Evolutionary conservation across 2,888 invertebrate species (phyloP).

Genomic region (Drosophila anceps): DNA sequence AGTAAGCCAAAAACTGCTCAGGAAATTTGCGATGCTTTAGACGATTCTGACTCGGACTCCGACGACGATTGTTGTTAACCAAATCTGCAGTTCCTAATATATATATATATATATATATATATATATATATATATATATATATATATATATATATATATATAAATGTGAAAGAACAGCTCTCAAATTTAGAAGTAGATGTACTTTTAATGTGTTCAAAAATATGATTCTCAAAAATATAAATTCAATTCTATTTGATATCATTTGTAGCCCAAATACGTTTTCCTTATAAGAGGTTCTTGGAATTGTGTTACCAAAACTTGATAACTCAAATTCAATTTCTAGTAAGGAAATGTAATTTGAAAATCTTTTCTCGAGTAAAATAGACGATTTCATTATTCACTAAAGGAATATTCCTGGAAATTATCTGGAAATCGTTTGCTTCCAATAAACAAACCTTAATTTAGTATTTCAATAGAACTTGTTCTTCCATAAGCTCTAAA

Average conservation of each 20-base stretch:
- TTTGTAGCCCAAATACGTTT: background rate
- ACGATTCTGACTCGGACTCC: slow-evolving; percentile 27
- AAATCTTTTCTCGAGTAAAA: background rate
- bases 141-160: no score
- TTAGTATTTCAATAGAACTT: background rate
- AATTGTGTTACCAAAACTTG: background rate
- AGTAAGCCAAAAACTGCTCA: slow-evolving; percentile 19
- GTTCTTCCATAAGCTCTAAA: background rate
- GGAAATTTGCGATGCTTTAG: slow-evolving; percentile 37
- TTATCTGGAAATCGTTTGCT: background rate
- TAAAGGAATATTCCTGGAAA: background rate
- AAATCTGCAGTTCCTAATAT: background rate
- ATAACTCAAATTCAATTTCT: background rate
- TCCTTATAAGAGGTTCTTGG: background rate
- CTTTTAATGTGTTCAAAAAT: background rate
- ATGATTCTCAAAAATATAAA: background rate
- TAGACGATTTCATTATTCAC: background rate
- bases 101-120: no score
- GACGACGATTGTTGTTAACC: slow-evolving; percentile 17
- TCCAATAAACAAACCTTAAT: background rate
- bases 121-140: no score
- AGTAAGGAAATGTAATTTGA: background rate
- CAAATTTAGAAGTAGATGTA: background rate
- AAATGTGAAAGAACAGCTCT: background rate
- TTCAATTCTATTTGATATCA: background rate